Evolutionary conservation across 2,888 invertebrate genomes (phyloP), one percentile per base, ranked within the genome.

Genomic region (Drosophila neotestacea): DNA sequence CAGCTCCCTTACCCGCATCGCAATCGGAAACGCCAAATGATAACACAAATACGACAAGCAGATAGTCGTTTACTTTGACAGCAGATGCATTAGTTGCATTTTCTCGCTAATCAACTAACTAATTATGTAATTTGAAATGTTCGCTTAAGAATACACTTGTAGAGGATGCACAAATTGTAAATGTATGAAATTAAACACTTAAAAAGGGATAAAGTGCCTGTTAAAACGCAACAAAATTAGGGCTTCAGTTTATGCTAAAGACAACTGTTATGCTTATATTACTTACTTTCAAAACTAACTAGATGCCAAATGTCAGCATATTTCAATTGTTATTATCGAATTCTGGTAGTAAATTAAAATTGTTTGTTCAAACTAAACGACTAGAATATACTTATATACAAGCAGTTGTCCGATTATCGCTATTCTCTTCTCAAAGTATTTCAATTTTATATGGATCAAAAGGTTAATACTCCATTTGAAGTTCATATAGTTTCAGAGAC

Each of bases 151-250:
- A 64, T 44, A 76, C 42, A 66, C 55, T 54, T 48, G 60, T 64
- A 59, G 77, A 69, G 32, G 60, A 70, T 73, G 83, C 88, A 82
- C 83, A 87, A 87, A 70, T 70, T 81, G 73, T 79, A 85, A 79
- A 81, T 81, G 71, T 70, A 72, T 65, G 64, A 70, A 83, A 70
- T 77, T 72, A 67, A 65, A 55, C 46, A 58, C 9, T 55, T 46
- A 28, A 72, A 72, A 73, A 76, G 69, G 56, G 70, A 80, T 74
- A 55, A 84, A 85, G 88, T 85, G 88, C 88, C 83, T 82, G 85
- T 79, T 77, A 48, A 69, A 73, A 81, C 82, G 78, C 87, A 84
- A 87, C 87, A 85, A 84, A 73, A 70, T 69, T 73, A 78, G 55
- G 73, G 76, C 69, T 84, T 62, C 61, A 62, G 55, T 44, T 42